A percentile compares a stretch with the other conserved stretches of the same genome.
Conservation (phyloP, 1,140 invertebrate genomes). For the Zaprionus tsacasi region DNA sequence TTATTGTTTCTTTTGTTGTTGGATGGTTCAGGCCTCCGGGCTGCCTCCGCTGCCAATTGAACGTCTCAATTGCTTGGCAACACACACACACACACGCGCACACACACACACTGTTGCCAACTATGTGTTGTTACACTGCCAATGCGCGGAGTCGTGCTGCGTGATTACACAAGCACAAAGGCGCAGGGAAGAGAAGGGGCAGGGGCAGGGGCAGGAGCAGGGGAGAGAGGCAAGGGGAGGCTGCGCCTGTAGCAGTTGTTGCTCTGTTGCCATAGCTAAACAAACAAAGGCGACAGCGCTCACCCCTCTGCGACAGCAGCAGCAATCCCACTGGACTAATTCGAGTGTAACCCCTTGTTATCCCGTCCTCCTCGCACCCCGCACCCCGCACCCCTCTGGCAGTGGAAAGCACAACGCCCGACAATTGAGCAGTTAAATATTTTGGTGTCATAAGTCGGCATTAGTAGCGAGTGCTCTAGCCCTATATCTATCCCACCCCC, state of each 20-base stretch:
- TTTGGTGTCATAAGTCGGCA: constrained; percentile 83
- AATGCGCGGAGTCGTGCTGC: constrained; percentile 53
- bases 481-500: constrained; percentile 6
- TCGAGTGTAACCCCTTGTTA: constrained; percentile 80
- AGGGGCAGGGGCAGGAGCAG: constrained; percentile 36
- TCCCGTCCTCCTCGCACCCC: constrained; percentile 5
- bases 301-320: constrained; percentile 16
- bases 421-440: constrained; percentile 83
- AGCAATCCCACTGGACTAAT: constrained; percentile 75
- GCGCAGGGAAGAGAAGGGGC: constrained; percentile 15
- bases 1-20: constrained; percentile 33
- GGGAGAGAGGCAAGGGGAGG: background rate
- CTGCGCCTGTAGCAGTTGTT: constrained; percentile 44
- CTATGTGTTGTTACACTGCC: constrained; percentile 5
- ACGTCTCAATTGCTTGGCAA: constrained; percentile 73
- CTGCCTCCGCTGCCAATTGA: constrained; percentile 68
- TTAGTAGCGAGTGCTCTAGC: constrained; percentile 53
- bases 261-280: constrained; percentile 13
- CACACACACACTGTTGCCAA: constrained; percentile 33
- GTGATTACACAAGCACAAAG: constrained; percentile 65
- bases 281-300: constrained; percentile 56
- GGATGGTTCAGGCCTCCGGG: constrained; percentile 30
- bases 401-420: constrained; percentile 57
- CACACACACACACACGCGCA: constrained; percentile 9
- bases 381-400: background rate